phyloP scores from a whole-genome alignment of 2,797 vertebrate genomes.

The Pelobates cultripes region DNA sequence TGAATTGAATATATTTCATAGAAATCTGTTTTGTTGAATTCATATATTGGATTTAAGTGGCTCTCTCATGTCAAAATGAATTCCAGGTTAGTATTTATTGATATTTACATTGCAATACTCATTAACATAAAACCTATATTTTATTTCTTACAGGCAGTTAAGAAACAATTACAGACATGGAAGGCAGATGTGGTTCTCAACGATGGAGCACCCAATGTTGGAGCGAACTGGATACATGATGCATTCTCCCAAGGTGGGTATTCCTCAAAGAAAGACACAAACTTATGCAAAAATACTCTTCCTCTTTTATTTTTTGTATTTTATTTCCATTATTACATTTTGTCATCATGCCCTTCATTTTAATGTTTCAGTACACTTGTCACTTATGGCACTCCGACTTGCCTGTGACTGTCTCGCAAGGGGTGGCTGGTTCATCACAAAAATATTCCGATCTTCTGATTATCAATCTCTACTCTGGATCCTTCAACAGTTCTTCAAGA shows the following conservation, averaged over 20 bases:
- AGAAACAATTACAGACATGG: constrained; percentile 94
- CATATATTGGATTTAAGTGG: no score
- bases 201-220: constrained; percentile 93
- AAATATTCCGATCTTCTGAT: constrained; percentile 95
- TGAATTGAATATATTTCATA: no score
- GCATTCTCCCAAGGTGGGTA: constrained; percentile 89
- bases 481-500: constrained; percentile 95
- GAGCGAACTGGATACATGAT: constrained; percentile 93
- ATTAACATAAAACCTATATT: background rate
- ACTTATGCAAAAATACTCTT: no score
- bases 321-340: background rate
- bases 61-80: no score
- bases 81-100: no score
- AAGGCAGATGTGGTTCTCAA: constrained; percentile 96
- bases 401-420: constrained; percentile 90
- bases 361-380: constrained; percentile 80
- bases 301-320: no score
- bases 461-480: constrained; percentile 97
- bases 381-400: constrained; percentile 91
- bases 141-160: constrained; percentile 73
- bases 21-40: no score
- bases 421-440: constrained; percentile 93
- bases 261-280: no score
- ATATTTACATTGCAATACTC: no score
- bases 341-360: no score